Evolutionary conservation across 2,888 invertebrate species (phyloP).

Genomic region (Trachelus tabidus): DNA sequence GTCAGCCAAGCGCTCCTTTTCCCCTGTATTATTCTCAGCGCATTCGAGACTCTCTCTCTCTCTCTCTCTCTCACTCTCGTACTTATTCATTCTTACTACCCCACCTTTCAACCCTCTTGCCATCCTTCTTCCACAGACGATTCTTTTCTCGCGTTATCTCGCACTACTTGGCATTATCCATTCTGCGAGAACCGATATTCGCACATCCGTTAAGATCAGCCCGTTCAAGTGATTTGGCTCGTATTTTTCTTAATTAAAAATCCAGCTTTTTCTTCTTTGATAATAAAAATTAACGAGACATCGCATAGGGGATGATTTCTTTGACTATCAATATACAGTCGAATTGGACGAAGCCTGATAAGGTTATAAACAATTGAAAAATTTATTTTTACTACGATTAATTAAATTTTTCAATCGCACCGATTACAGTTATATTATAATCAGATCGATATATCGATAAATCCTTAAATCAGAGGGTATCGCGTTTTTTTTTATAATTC

Average conservation of each 20-base stretch:
- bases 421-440: background rate
- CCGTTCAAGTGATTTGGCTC: background rate
- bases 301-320: too few species aligned
- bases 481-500: too few species aligned
- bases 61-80: background rate
- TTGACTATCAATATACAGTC: background rate
- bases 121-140: background rate
- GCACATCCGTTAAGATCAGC: background rate
- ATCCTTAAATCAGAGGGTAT: background rate
- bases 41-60: background rate
- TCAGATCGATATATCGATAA: background rate
- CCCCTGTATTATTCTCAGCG: background rate
- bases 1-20: background rate
- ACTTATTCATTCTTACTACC: background rate
- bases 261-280: background rate
- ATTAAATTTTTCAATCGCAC: background rate
- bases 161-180: background rate
- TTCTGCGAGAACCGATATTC: background rate
- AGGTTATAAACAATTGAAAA: background rate
- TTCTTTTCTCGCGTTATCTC: background rate
- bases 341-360: background rate
- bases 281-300: background rate
- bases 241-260: background rate
- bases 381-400: background rate
- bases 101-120: background rate